Conservation (phyloP, 1,140 invertebrate genomes). For the Zaprionus ornatus region DNA sequence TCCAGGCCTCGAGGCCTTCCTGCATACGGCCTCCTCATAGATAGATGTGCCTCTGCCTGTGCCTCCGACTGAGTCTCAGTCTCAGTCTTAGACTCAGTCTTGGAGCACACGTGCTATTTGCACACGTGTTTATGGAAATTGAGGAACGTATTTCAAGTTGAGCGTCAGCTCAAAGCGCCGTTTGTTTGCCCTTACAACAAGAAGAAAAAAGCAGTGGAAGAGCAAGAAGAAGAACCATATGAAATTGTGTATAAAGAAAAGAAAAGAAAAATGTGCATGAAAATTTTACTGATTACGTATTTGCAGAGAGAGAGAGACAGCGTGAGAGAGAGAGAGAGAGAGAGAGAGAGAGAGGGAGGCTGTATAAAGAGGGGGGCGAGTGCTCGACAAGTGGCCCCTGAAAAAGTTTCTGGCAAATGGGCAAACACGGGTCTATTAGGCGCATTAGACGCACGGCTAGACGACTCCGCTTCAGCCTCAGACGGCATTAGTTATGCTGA, state of each 20-base stretch:
- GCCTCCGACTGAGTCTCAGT: too few species aligned
- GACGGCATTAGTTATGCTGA: conserved; percentile 31
- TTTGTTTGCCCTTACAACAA: conserved; percentile 57
- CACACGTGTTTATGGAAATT: conserved; percentile 82
- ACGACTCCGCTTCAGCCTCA: conserved; percentile 5
- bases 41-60: background rate
- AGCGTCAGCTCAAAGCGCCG: conserved; percentile 58
- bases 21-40: background rate
- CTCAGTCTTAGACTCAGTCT: background rate
- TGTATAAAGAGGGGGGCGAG: background rate
- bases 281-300: conserved; percentile 81
- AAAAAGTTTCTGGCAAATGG: conserved; percentile 26
- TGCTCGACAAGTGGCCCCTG: conserved; percentile 10
- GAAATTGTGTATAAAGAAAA: conserved; percentile 19
- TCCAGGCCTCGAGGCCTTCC: background rate
- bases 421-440: conserved; percentile 76
- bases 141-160: conserved; percentile 77
- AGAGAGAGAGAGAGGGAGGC: background rate
- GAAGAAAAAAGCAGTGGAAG: background rate
- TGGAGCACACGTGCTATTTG: conserved; percentile 77
- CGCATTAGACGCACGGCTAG: conserved; percentile 68
- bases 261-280: conserved; percentile 68
- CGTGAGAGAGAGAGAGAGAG: background rate
- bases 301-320: conserved; percentile 36
- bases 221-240: background rate